A percentile compares a stretch with the other conserved stretches of the same genome.
phyloP scores from a whole-genome alignment of 2,113 vertebrate genomes.

The Ammodytes dubius region DNA sequence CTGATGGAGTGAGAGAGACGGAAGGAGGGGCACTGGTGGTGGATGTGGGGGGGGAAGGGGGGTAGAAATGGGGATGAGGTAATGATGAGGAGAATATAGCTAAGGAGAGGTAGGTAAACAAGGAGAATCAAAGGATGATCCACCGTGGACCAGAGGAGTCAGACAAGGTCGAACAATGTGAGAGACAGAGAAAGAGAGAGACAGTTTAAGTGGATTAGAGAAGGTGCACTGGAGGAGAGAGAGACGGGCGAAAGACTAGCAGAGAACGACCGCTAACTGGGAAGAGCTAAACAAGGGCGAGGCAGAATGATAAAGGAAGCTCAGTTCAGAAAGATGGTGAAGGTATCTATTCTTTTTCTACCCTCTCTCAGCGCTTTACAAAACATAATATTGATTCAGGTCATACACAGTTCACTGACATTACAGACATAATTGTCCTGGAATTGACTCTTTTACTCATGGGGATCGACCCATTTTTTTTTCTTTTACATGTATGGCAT shows the following conservation, averaged over 20 bases:
- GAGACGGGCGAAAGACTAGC: neutral
- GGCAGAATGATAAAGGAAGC: neutral
- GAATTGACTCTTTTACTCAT: neutral
- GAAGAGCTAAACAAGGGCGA: constrained; percentile 6
- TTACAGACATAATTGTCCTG: neutral
- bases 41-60: neutral
- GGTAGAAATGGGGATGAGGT: constrained; percentile 6
- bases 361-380: neutral
- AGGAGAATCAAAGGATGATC: constrained; percentile 51
- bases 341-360: neutral
- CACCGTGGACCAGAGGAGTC: constrained; percentile 34
- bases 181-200: constrained; percentile 17
- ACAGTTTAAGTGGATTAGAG: constrained; percentile 60
- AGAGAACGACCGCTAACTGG: constrained; percentile 16
- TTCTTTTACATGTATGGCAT: neutral
- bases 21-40: neutral
- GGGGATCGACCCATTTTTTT: neutral
- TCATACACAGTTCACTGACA: constrained; percentile 28
- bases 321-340: neutral
- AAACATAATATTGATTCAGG: constrained; percentile 36
- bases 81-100: constrained; percentile 15
- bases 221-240: constrained; percentile 33
- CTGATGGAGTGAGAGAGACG: constrained; percentile 56
- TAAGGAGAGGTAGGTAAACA: constrained; percentile 40
- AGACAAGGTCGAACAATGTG: constrained; percentile 50